Percentiles rank a stretch among this genome's conserved stretches.
Evolutionary conservation across 2,113 vertebrate species (phyloP).

Genomic region (Leptodactylus fuscus): DNA sequence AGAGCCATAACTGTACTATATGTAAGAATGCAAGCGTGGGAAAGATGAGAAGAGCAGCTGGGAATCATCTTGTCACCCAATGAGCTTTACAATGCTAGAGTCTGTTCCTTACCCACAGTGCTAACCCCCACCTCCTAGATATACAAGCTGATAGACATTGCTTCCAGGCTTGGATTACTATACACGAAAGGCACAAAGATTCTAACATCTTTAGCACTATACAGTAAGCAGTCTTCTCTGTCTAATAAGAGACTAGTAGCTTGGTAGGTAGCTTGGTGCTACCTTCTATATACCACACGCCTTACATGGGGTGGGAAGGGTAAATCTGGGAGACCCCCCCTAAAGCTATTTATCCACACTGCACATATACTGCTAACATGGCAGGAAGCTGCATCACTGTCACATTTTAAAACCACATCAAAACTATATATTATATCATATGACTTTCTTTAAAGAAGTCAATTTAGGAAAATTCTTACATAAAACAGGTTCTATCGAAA

Average conservation of each 20-base stretch:
- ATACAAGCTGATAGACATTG: neutral
- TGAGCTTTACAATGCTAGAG: slow-evolving; percentile 8
- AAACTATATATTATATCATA: neutral
- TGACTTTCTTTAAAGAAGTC: neutral
- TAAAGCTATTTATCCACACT: too few relatives aligned
- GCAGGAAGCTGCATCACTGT: neutral
- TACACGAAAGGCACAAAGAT: neutral
- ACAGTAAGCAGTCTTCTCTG: neutral
- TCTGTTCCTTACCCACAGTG: slow-evolving; percentile 18
- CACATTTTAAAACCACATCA: neutral
- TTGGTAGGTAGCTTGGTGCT: neutral
- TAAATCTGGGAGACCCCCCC: too few relatives aligned
- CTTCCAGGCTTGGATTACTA: neutral
- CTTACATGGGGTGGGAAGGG: too few relatives aligned
- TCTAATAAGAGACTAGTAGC: neutral
- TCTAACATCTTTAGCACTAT: neutral
- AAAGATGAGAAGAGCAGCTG: slow-evolving; percentile 50
- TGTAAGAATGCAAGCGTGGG: slow-evolving; percentile 32
- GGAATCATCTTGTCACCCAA: slow-evolving; percentile 54
- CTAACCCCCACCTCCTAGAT: neutral
- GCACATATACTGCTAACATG: too few relatives aligned
- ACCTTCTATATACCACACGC: too few relatives aligned
- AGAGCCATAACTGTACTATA: neutral
- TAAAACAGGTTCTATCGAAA: neutral
- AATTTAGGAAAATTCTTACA: neutral